Conservation (phyloP, 2,113 vertebrate genomes). For the Colinus virginianus region DNA sequence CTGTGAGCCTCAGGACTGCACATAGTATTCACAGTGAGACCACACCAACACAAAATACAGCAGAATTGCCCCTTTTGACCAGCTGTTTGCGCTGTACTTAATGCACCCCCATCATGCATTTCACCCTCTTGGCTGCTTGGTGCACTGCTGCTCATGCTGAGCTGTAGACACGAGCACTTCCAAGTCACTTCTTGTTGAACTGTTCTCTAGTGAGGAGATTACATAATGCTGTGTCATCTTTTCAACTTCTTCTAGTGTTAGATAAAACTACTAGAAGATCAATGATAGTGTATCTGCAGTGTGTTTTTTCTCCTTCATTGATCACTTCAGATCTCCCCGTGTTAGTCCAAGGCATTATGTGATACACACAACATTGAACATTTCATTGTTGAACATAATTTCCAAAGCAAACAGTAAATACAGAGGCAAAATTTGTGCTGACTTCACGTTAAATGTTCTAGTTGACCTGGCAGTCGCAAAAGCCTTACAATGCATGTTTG, state of each 20-base stretch:
- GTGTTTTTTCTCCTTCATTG: neutral
- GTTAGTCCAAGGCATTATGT: neutral
- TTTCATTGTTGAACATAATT: neutral
- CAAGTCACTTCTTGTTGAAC: neutral
- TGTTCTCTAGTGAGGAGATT: neutral
- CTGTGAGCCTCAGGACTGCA: neutral
- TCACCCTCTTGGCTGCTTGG: neutral
- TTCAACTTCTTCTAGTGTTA: no score
- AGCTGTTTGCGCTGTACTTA: neutral
- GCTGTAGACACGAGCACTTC: neutral
- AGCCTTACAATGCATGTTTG: no score
- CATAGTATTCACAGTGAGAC: neutral
- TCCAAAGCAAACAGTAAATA: neutral
- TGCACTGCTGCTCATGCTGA: neutral
- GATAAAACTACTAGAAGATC: neutral
- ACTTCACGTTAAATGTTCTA: neutral
- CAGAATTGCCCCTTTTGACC: neutral
- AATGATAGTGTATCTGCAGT: neutral
- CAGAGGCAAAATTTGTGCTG: neutral
- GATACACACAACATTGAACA: neutral
- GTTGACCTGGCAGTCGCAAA: no score
- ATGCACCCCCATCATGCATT: neutral
- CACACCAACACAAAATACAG: neutral
- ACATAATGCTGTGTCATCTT: no score
- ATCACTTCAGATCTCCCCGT: neutral